These are phyloP conservation scores for Epistrophe grossulariae DNA, from an alignment of 2,888 invertebrate genomes.

Conservation along the genomic window DNA sequence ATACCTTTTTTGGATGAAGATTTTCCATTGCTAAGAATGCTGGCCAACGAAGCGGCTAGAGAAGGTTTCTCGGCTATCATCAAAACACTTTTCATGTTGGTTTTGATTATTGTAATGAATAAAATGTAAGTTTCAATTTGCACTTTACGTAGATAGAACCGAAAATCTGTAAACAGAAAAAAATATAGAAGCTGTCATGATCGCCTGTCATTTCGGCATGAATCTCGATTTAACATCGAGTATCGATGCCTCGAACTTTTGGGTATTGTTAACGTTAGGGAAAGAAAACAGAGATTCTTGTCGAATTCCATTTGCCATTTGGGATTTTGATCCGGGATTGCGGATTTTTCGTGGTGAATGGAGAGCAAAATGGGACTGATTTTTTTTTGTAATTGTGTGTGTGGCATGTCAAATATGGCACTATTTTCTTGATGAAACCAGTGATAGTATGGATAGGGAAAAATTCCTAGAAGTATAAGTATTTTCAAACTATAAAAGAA, in stretches of 20 bases:
- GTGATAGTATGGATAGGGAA: too few relatives aligned
- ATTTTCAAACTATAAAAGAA: too few relatives aligned
- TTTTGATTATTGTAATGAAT: slow-evolving; percentile 4
- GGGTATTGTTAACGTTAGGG: too few relatives aligned
- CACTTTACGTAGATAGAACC: slow-evolving; percentile 1
- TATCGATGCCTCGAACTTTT: neutral
- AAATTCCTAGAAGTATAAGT: too few relatives aligned
- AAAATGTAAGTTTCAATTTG: neutral
- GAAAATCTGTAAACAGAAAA: slow-evolving; percentile 56
- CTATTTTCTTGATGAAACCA: too few relatives aligned
- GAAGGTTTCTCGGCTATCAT: slow-evolving; percentile 99
- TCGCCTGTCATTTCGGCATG: neutral
- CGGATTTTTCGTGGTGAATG: too few relatives aligned
- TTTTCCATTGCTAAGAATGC: slow-evolving; percentile 95
- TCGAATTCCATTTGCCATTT: too few relatives aligned
- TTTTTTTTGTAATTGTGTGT: too few relatives aligned
- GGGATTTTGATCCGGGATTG: too few relatives aligned
- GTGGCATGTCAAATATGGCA: too few relatives aligned
- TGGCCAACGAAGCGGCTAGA: slow-evolving; percentile 96
- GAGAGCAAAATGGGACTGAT: too few relatives aligned
- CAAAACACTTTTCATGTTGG: slow-evolving; percentile 91
- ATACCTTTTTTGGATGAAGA: slow-evolving; percentile 80
- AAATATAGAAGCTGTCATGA: slow-evolving; percentile 27
- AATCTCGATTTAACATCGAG: neutral
- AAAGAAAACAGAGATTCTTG: too few relatives aligned